Conservation (phyloP, 2,797 vertebrate genomes). For the Chaetophractus vellerosus region DNA sequence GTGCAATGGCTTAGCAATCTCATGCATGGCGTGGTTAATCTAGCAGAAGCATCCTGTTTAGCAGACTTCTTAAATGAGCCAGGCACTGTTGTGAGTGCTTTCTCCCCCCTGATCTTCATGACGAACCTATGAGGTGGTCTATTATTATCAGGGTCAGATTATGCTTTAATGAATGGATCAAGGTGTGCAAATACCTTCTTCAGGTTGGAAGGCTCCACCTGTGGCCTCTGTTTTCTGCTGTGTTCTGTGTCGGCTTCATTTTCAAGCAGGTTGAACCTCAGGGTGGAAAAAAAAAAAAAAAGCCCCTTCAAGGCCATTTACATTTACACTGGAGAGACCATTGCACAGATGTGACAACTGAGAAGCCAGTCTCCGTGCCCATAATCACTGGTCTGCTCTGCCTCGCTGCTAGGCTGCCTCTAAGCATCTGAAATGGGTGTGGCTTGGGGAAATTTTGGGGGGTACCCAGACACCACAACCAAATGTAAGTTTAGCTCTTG, state of each 20-base stretch:
- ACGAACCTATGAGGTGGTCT: background rate
- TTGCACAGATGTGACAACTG: background rate
- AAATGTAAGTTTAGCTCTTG: conserved; percentile 27
- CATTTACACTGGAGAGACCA: too few species aligned
- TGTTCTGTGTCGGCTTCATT: background rate
- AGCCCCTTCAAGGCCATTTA: background rate
- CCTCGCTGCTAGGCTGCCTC: background rate
- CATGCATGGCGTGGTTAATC: background rate
- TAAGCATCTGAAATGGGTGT: background rate
- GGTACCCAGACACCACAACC: conserved; percentile 49
- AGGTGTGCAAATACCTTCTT: background rate
- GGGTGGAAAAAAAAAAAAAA: background rate
- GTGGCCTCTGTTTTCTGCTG: background rate
- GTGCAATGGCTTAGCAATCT: background rate
- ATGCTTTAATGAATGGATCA: background rate
- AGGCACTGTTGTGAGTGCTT: fast-evolving
- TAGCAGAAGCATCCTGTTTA: background rate
- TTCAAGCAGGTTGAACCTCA: background rate
- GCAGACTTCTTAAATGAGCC: background rate
- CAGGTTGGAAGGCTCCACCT: background rate
- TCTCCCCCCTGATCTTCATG: too few species aligned
- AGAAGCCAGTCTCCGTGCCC: background rate
- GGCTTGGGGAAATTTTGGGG: conserved; percentile 69
- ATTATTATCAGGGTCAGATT: background rate
- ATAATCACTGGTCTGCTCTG: fast-evolving